Conservation (phyloP, 2,888 invertebrate genomes). For the Pheosia gnoma region DNA sequence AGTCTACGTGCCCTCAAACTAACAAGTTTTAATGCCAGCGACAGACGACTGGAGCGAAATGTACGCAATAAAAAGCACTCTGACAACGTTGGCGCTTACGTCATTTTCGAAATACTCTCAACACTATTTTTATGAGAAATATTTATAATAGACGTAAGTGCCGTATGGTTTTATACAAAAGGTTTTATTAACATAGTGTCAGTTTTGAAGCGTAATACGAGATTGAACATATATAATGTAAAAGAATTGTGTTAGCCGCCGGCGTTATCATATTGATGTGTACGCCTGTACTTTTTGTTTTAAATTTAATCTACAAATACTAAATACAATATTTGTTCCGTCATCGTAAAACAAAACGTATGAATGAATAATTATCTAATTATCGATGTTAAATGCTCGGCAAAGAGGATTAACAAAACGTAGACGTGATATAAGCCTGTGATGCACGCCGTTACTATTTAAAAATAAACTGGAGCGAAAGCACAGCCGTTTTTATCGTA, state of each 20-base stretch:
- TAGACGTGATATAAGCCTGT: too few species aligned
- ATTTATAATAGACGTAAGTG: slow-evolving; percentile 12
- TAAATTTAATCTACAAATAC: too few species aligned
- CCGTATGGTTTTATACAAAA: slow-evolving; percentile 1
- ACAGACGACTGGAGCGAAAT: slow-evolving; percentile 10
- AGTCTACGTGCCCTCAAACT: slow-evolving; percentile 14
- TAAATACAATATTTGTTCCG: too few species aligned
- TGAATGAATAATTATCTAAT: too few species aligned
- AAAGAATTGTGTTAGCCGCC: slow-evolving; percentile 8
- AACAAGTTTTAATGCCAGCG: slow-evolving; percentile 10
- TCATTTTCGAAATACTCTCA: slow-evolving; percentile 11
- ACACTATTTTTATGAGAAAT: slow-evolving; percentile 7
- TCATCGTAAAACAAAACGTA: too few species aligned
- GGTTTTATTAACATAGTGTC: slow-evolving; percentile 1
- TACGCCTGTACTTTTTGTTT: too few species aligned
- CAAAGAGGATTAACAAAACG: too few species aligned
- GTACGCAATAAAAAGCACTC: slow-evolving; percentile 17
- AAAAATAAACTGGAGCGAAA: too few species aligned
- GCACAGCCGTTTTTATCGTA: too few species aligned
- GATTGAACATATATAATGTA: slow-evolving; percentile 17
- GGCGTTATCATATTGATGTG: too few species aligned
- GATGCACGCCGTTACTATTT: too few species aligned
- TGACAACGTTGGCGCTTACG: slow-evolving; percentile 8
- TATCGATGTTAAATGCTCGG: too few species aligned
- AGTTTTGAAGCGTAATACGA: slow-evolving; percentile 12